phyloP scores from a whole-genome alignment of 2,113 vertebrate species.

The Semicossyphus pulcher region DNA sequence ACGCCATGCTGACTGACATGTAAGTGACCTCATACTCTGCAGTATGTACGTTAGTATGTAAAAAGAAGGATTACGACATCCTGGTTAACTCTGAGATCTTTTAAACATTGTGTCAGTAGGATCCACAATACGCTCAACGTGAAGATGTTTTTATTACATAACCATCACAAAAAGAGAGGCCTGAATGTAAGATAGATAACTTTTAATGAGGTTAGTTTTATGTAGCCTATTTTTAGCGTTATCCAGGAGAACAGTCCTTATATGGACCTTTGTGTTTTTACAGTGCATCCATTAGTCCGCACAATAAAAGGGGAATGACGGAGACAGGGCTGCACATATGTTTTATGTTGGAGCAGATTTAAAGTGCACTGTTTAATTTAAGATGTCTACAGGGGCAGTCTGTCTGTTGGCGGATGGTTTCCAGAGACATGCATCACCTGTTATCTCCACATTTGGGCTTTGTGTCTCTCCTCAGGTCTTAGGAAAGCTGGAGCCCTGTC shows the following conservation, averaged over 20 bases:
- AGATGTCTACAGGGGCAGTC: constrained; percentile 37
- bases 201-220: constrained; percentile 47
- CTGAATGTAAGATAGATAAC: constrained; percentile 16
- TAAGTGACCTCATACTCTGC: constrained; percentile 83
- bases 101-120: background rate
- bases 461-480: constrained; percentile 12
- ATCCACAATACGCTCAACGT: background rate
- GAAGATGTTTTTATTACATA: constrained; percentile 10
- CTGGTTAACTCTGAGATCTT: background rate
- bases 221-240: constrained; percentile 62
- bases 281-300: constrained; percentile 51
- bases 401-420: constrained; percentile 53
- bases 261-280: constrained; percentile 56
- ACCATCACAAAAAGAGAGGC: constrained; percentile 17
- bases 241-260: constrained; percentile 66
- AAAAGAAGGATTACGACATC: background rate
- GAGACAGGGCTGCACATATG: constrained; percentile 54
- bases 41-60: no score
- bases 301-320: constrained; percentile 64
- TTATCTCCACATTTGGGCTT: constrained; percentile 62
- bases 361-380: constrained; percentile 66
- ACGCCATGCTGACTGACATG: constrained; percentile 92
- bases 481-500: background rate
- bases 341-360: constrained; percentile 59
- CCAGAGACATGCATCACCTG: constrained; percentile 71